Percentiles rank a stretch among this genome's conserved stretches.
phyloP scores from a whole-genome alignment of 2,113 vertebrate genomes.

The Falco punctatus region DNA sequence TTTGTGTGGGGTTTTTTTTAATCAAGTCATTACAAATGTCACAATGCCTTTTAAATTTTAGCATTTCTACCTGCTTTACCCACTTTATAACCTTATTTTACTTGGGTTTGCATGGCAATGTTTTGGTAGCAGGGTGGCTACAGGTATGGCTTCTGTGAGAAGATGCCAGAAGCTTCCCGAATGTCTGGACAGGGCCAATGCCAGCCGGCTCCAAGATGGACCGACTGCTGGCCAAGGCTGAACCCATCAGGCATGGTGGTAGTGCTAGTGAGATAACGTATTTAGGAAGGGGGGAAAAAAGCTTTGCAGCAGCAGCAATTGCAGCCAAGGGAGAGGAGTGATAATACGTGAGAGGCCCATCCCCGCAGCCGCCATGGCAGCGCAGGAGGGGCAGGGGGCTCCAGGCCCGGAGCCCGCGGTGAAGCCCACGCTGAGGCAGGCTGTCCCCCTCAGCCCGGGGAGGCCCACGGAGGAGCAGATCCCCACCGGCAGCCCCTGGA shows the following conservation, averaged over 20 bases:
- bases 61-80: not conserved
- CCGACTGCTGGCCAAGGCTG: accelerated
- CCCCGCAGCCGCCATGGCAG: no score
- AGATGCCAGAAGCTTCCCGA: not conserved
- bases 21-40: not conserved
- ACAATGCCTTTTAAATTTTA: not conserved
- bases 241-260: not conserved
- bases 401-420: not conserved
- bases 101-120: not conserved
- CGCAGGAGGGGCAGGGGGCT: not conserved
- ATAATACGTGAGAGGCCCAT: not conserved
- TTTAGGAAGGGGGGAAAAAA: not conserved
- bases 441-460: no score
- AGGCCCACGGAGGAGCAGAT: no score
- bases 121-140: not conserved
- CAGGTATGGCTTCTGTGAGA: not conserved
- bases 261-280: accelerated
- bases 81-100: not conserved
- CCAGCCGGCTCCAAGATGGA: accelerated
- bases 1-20: not conserved
- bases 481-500: no score
- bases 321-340: not conserved
- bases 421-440: not conserved
- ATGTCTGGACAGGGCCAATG: not conserved
- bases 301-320: no score